Percentiles rank a stretch among this genome's conserved stretches.
Conservation (phyloP, 1,140 invertebrate species). For the Procambarus clarkii region DNA sequence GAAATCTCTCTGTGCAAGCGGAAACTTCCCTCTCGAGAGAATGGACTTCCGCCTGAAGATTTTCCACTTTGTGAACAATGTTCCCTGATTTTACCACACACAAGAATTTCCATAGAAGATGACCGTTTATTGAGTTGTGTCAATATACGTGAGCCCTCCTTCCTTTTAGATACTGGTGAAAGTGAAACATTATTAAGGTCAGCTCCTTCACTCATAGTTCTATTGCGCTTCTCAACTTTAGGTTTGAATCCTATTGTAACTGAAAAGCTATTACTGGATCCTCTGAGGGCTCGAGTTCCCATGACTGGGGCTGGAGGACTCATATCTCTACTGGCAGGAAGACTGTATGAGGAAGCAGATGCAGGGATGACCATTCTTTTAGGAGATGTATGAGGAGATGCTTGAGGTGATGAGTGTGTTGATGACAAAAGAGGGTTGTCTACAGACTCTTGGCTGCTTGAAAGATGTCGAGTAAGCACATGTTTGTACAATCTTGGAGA, state of each 20-base stretch:
- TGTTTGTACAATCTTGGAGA: constrained; percentile 69
- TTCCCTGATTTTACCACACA: constrained; percentile 70
- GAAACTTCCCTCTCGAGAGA: constrained; percentile 71
- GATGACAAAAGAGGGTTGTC: constrained; percentile 56
- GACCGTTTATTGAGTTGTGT: constrained; percentile 68
- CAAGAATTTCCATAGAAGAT: constrained; percentile 71
- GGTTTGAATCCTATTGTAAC: constrained; percentile 71
- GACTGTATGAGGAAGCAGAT: constrained; percentile 50
- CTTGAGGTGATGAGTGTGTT: constrained; percentile 41
- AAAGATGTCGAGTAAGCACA: constrained; percentile 66
- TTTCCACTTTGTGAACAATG: constrained; percentile 52
- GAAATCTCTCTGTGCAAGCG: constrained; percentile 70
- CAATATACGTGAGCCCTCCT: constrained; percentile 41
- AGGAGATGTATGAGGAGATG: constrained; percentile 60
- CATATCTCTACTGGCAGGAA: constrained; percentile 42
- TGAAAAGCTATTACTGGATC: constrained; percentile 65
- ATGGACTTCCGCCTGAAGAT: constrained; percentile 46
- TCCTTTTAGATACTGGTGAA: constrained; percentile 11
- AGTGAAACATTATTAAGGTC: constrained; percentile 40
- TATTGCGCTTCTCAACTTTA: constrained; percentile 50
- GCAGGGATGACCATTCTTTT: constrained; percentile 32
- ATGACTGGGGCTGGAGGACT: constrained; percentile 53
- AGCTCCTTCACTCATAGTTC: constrained; percentile 66
- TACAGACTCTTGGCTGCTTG: constrained; percentile 71
- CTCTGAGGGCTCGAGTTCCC: constrained; percentile 64